phyloP scores from a whole-genome alignment of 2,797 vertebrate species.

The Phataginus tetradactyla region DNA sequence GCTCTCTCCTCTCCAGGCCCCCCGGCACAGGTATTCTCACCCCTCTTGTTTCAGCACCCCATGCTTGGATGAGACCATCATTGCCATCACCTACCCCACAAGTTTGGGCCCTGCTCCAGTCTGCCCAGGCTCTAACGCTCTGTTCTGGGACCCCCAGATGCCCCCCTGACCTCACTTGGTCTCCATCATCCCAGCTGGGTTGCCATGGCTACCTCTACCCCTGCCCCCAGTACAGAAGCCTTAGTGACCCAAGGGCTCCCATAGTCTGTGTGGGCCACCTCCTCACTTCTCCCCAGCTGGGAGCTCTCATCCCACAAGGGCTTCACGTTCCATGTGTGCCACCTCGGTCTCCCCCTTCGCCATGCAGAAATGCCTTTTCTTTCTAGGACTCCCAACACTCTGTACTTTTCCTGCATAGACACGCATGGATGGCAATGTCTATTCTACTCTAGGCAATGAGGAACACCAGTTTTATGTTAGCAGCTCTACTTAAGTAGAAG shows the following conservation, averaged over 20 bases:
- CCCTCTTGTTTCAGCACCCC: neutral
- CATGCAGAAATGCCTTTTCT: neutral
- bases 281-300: neutral
- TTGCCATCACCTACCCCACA: neutral
- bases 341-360: accelerated
- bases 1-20: neutral
- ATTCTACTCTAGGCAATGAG: neutral
- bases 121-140: neutral
- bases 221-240: neutral
- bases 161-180: neutral
- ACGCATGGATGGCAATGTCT: neutral
- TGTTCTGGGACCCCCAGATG: neutral
- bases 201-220: neutral
- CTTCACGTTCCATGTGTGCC: neutral
- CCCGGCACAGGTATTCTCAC: neutral
- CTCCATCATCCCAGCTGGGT: neutral
- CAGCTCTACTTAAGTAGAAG: neutral
- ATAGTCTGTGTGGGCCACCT: neutral
- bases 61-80: accelerated
- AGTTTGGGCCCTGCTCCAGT: neutral
- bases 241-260: neutral
- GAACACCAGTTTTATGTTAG: neutral
- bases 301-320: neutral
- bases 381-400: neutral
- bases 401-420: neutral